Evolutionary conservation across 35 echinoderm and acorn worm species (phyloP).

Genomic region (Heliocidaris tuberculata): DNA sequence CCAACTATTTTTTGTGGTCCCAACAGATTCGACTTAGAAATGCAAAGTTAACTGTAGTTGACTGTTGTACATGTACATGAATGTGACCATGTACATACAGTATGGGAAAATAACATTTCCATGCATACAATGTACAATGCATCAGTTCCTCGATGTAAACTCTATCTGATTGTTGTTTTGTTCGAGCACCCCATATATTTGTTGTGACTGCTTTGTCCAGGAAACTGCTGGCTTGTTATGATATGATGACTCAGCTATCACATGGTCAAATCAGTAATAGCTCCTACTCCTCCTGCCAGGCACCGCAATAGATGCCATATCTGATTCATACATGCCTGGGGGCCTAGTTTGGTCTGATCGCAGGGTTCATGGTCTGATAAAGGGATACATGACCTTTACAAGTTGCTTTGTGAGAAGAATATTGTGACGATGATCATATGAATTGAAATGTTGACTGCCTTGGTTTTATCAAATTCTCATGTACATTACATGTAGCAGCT

Average conservation of each 20-base stretch:
- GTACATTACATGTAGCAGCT: no score
- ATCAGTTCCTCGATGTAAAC: no score
- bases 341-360: neutral
- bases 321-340: neutral
- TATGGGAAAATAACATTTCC: neutral
- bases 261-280: neutral
- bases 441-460: no score
- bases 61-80: neutral
- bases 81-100: neutral
- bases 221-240: neutral
- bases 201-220: neutral
- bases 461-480: no score
- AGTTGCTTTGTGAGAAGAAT: neutral
- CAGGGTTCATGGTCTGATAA: neutral
- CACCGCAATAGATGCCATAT: neutral
- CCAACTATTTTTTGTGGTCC: no score
- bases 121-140: neutral
- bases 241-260: slow-evolving; percentile 11
- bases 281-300: neutral
- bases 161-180: no score
- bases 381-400: neutral
- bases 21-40: no score
- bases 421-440: neutral
- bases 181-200: neutral
- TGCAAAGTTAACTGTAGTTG: no score